Conservation (phyloP, 1,140 invertebrate species). For the Pissodes strobi region DNA sequence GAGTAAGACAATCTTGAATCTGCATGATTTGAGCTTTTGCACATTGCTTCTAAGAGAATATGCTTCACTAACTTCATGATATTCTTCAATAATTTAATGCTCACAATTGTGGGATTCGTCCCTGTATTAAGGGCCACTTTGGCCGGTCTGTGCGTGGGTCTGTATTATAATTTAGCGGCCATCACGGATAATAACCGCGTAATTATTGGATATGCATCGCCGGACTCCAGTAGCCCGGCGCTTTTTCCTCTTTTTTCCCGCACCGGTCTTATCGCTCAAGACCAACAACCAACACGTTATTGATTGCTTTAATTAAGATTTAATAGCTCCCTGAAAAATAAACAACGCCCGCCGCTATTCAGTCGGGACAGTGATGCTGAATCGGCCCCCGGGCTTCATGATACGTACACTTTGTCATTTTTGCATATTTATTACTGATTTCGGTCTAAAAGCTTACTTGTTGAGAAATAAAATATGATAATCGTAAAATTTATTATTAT, state of each 20-base stretch:
- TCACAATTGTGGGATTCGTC: too few relatives aligned
- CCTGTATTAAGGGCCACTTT: conserved; percentile 34
- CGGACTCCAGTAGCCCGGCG: conserved; percentile 37
- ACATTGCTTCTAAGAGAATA: too few relatives aligned
- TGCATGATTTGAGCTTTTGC: too few relatives aligned
- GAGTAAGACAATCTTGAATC: too few relatives aligned
- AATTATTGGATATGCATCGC: conserved; percentile 47
- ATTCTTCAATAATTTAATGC: too few relatives aligned
- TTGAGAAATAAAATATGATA: too few relatives aligned
- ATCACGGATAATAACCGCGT: conserved; percentile 47
- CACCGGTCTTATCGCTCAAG: conserved; percentile 29
- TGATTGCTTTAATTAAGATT: conserved; percentile 39
- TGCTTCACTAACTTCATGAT: too few relatives aligned
- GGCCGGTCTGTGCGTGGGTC: conserved; percentile 27
- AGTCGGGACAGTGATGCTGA: not conserved
- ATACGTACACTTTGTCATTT: too few relatives aligned
- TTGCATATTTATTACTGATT: too few relatives aligned
- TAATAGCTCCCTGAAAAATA: conserved; percentile 36
- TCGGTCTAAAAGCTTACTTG: too few relatives aligned
- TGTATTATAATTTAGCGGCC: conserved; percentile 47
- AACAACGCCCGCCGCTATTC: conserved; percentile 11
- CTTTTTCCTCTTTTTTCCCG: conserved; percentile 28
- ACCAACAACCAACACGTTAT: conserved; percentile 37
- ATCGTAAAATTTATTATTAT: too few relatives aligned
- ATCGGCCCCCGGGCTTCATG: too few relatives aligned